These are phyloP conservation scores for Neodiprion virginianus DNA, from an alignment of 1,140 invertebrate species.

Conservation along the genomic window DNA sequence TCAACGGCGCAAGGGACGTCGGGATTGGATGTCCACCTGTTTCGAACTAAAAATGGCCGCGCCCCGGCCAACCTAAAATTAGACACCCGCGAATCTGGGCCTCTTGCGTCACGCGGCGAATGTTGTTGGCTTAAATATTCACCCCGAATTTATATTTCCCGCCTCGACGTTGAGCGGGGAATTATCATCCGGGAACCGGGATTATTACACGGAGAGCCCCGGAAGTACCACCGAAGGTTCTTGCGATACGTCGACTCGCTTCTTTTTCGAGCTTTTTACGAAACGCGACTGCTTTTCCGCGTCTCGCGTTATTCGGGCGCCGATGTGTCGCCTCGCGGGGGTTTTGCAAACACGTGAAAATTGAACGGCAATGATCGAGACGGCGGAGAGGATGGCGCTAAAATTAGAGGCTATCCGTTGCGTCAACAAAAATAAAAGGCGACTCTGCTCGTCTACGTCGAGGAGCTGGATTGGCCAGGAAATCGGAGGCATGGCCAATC, in stretches of 20 bases:
- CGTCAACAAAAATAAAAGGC: slow-evolving; percentile 45
- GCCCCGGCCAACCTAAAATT: slow-evolving; percentile 57
- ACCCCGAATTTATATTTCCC: not conserved
- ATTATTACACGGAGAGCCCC: not conserved
- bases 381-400: slow-evolving; percentile 28
- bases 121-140: not conserved
- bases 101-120: slow-evolving; percentile 41
- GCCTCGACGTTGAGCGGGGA: too few species aligned
- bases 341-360: slow-evolving; percentile 3
- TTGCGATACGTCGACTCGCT: too few species aligned
- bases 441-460: slow-evolving; percentile 26
- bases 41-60: slow-evolving; percentile 57
- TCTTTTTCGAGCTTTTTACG: too few species aligned
- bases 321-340: not conserved
- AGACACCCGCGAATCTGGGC: slow-evolving; percentile 52
- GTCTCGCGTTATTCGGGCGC: not conserved
- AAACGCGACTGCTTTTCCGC: not conserved
- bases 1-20: slow-evolving; percentile 35
- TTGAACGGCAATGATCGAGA: not conserved
- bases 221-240: not conserved
- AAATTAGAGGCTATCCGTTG: slow-evolving; percentile 41
- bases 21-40: slow-evolving; percentile 53
- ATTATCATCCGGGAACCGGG: too few species aligned
- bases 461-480: slow-evolving; percentile 8
- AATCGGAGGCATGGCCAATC: not conserved